Base-by-base conservation (phyloP, 2,113 vertebrate genomes). In the Tragelaphus buxtoni region DNA sequence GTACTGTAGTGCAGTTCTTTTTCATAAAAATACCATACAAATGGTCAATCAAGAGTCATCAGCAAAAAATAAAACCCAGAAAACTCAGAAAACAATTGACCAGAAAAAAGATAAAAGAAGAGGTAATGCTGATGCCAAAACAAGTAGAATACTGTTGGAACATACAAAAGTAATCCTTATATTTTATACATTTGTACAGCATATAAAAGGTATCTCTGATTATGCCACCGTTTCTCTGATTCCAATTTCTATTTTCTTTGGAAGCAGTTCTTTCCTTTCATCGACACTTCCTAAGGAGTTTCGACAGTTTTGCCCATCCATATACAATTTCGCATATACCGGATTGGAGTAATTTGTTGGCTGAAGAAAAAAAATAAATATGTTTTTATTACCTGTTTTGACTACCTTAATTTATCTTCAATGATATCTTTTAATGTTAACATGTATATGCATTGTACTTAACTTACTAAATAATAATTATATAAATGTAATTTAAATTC, bases 191-290 rank as follows among this genome's bases (percentile, higher is more conserved):
- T 99, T 99, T 99, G 99, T 99, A 99, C 99, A 99, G 99, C 99
- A 99, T 99, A 99, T 99, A 99, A 99, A 99, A 99, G 98, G 98
- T 99, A 99, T 99, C 98, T 98, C 99, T 98, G 98, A 99, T 99
- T 99, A 99, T 99, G 99, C 99, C 98, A 99, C 99, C 98, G 99
- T 99, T 99, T 99, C 99, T 98, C 99, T 99, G 99, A 99, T 99
- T 98, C 99, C 99, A 98, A 99, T 99, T 98, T 99, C 99, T 98
- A 99, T 99, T 99, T 99, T 99, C 99, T 99, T 99, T 99, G 99
- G 99, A 99, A 99, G 99, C 98, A 99, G 99, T 99, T 99, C 99
- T 99, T 99, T 99, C 98, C 99, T 99, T 99, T 99, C 99, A 93
- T 99, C 99, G 91, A 99, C 99, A 97, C 99, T 99, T 99, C 99